Conservation (phyloP, 2,113 vertebrate genomes). For the Ptilorrhoa leucosticta region DNA sequence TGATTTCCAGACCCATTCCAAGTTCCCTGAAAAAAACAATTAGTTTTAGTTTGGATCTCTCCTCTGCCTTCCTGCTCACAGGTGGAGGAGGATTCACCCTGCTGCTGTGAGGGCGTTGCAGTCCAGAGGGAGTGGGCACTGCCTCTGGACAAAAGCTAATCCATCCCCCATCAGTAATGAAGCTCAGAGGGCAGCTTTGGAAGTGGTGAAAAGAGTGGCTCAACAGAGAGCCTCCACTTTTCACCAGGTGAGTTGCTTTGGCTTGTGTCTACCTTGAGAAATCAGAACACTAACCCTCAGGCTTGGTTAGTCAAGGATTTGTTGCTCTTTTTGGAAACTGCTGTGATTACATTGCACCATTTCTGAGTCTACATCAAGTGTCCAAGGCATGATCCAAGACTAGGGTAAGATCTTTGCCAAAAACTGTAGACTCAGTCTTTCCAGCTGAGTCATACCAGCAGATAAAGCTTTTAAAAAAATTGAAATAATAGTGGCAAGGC, state of each 20-base stretch:
- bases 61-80: background rate
- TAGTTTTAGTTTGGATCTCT: background rate
- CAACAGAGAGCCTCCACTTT: background rate
- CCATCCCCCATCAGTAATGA: background rate
- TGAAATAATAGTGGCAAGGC: background rate
- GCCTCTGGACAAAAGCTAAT: background rate
- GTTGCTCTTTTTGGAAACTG: background rate
- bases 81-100: background rate
- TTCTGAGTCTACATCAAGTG: background rate
- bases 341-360: background rate
- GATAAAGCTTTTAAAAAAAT: background rate
- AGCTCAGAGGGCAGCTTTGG: background rate
- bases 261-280: background rate
- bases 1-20: background rate
- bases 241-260: background rate
- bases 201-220: background rate
- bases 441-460: slow-evolving; percentile 31
- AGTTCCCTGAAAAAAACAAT: background rate
- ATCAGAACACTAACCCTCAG: background rate
- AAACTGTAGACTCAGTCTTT: background rate
- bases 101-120: background rate
- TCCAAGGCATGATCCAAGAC: background rate
- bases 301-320: background rate
- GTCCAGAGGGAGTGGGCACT: background rate
- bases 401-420: background rate